Evolutionary conservation across 2,113 vertebrate species (phyloP), one percentile per base, ranked within the genome.

Genomic region (Bos javanicus): DNA sequence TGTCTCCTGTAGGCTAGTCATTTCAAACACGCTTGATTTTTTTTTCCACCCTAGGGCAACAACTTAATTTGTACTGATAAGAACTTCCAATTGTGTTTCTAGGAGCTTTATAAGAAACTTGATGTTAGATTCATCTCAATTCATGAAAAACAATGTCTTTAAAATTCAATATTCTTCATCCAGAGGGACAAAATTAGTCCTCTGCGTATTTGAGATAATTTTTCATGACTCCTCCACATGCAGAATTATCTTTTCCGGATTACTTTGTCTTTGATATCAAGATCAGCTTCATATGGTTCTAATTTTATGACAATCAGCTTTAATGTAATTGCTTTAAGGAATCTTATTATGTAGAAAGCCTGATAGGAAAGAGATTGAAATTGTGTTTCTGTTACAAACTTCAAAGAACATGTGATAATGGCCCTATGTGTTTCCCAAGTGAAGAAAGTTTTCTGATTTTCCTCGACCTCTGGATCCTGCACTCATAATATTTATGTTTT

Each of bases 301-400:
- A 81, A 82, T 96, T 97, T 98, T 95, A 95, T 94, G 93, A 96
- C 83, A 94, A 95, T 98, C 97, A 91, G 26, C 56, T 98, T 91
- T 87, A 89, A 95, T 98, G 74, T 97, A 85, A 96, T 98, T 96
- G 98, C 98, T 98, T 97, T 95, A 91, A 97, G 92, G 87, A 97
- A 94, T 97, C 85, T 76, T 97, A 98, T 83, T 33, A 87, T 97
- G 92, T 96, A 76, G 88, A 95, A 97, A 98, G 89, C 33, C 67
- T 94, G 71, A 95, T 43, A 98, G 90, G 90, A 82, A 92, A 89
- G 94, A 98, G 95, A 93, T 33, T 90, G 64, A 91, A 97, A 88
- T 91, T 87, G 39, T 95, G 67, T 87, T 92, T 94, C 19, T 15
- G 46, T 76, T 94, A 76, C 14, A 83, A 71, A 86, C 62, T n/a